phyloP scores from a whole-genome alignment of 2,113 vertebrate species.

The Xiphorhynchus elegans region DNA sequence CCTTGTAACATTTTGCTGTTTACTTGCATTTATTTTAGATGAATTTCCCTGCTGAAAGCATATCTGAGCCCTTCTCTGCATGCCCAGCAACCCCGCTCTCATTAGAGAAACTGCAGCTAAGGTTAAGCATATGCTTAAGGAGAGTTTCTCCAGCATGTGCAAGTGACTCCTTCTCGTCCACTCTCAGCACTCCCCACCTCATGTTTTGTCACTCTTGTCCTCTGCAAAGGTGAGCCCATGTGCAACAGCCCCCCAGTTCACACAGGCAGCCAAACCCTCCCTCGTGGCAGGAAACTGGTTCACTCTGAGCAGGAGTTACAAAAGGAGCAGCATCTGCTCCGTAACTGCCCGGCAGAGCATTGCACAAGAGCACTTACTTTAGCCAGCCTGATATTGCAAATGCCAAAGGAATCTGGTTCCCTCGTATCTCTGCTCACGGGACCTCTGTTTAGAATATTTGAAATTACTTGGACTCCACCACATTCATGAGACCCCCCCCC shows the following conservation, averaged over 20 bases:
- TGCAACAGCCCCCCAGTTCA: background rate
- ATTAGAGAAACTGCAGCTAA: background rate
- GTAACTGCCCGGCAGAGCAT: background rate
- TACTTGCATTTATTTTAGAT: background rate
- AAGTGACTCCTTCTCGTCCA: background rate
- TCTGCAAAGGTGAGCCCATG: background rate
- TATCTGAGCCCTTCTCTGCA: background rate
- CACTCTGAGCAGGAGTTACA: background rate
- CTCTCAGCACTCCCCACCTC: background rate
- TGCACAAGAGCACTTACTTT: constrained; percentile 41
- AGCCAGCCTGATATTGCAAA: constrained; percentile 30
- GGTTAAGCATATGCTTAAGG: background rate
- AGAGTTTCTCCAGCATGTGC: background rate
- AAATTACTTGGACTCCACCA: constrained; percentile 36
- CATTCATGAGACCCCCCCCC: background rate
- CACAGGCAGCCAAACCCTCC: background rate
- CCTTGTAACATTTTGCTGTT: background rate
- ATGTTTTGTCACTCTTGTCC: background rate
- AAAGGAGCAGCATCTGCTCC: background rate
- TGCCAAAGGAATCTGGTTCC: constrained; percentile 39
- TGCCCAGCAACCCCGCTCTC: background rate
- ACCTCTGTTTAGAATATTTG: constrained; percentile 54
- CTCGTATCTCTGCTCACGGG: background rate
- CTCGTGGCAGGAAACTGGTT: background rate
- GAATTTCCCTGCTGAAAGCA: background rate